Conservation (phyloP, 2,113 vertebrate species). For the Paradoxurus hermaphroditus region DNA sequence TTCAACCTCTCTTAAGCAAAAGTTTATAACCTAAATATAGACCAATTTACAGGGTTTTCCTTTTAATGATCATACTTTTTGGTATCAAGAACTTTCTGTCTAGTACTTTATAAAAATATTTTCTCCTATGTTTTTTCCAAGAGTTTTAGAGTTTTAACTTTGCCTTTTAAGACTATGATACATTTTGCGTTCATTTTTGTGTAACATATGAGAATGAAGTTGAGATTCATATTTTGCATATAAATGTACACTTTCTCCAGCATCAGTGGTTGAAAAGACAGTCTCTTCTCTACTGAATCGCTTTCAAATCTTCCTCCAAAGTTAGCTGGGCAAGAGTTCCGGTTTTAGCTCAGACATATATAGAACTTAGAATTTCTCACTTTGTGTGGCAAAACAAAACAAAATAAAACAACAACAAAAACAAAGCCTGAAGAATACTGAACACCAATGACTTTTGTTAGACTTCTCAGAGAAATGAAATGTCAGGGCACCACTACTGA, state of each 20-base stretch:
- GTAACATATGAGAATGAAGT: not conserved
- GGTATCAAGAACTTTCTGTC: not conserved
- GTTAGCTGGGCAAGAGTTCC: not conserved
- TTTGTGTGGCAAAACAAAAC: not conserved
- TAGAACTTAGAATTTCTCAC: not conserved
- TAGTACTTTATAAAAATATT: not conserved
- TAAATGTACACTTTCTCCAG: not conserved
- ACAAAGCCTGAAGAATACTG: not conserved
- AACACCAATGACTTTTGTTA: not conserved
- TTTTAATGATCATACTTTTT: not conserved
- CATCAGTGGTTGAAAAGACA: not conserved
- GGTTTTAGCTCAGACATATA: not conserved
- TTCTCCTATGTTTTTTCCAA: not conserved
- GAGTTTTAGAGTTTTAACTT: not conserved
- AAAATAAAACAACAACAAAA: not conserved
- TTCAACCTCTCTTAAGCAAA: not conserved
- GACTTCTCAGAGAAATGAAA: not conserved
- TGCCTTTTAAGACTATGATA: not conserved
- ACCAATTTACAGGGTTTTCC: not conserved
- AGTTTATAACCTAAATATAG: not conserved
- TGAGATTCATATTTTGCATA: not conserved
- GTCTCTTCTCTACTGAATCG: not conserved
- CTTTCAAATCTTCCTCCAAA: not conserved
- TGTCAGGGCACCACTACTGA: not conserved
- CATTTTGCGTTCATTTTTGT: not conserved